phyloP scores from a whole-genome alignment of 2,888 invertebrate genomes.

The Thalpophila matura region DNA sequence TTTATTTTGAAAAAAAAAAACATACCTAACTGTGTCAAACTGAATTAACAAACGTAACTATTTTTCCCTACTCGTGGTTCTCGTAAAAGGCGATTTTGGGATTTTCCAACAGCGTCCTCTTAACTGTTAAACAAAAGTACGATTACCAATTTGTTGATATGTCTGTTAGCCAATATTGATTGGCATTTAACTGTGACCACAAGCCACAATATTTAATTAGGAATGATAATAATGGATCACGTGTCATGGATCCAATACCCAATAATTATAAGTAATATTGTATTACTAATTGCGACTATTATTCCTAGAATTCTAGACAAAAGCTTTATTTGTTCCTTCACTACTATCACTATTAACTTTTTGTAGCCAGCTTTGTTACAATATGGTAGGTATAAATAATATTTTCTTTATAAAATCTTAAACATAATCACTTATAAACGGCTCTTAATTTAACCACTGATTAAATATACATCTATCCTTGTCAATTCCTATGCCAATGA shows the following conservation, averaged over 20 bases:
- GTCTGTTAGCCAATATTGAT: neutral
- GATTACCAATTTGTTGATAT: neutral
- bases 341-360: no score
- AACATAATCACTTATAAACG: no score
- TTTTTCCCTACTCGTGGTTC: neutral
- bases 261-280: no score
- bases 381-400: no score
- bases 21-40: neutral
- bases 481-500: no score
- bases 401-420: no score
- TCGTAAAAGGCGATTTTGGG: slow-evolving; percentile 29
- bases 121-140: slow-evolving; percentile 4
- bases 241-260: neutral
- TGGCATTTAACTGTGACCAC: neutral
- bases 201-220: neutral
- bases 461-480: no score
- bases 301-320: no score
- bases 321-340: no score
- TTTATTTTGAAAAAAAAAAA: neutral
- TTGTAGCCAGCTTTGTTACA: no score
- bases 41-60: neutral
- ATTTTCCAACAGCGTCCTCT: slow-evolving; percentile 11
- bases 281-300: neutral
- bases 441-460: no score
- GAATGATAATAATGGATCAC: neutral